Percentiles rank a stretch among this genome's conserved stretches.
These are phyloP conservation scores for Sarcoramphus papa DNA, from an alignment of 2,797 vertebrate species.

Conservation along the genomic window DNA sequence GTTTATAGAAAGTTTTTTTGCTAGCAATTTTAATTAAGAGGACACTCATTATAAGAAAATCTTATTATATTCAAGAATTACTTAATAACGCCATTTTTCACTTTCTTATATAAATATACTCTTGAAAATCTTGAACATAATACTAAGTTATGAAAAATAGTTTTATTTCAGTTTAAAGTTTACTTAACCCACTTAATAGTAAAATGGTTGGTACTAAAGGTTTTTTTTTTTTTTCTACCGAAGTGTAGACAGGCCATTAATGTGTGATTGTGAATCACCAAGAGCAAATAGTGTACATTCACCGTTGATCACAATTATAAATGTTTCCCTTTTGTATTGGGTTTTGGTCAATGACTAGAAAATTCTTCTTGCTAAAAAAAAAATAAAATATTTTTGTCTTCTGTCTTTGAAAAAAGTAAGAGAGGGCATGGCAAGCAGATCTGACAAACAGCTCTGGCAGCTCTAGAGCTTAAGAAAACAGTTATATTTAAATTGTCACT, in stretches of 20 bases:
- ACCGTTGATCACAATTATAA: neutral
- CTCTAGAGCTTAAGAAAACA: neutral
- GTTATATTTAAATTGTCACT: neutral
- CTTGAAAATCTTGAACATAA: neutral
- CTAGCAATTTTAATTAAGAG: neutral
- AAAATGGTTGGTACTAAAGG: neutral
- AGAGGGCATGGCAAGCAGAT: neutral
- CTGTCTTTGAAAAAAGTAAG: neutral
- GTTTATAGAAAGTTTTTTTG: neutral
- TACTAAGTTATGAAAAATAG: neutral
- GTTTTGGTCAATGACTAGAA: neutral
- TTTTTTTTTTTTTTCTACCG: neutral
- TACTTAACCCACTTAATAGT: neutral
- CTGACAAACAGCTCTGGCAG: neutral
- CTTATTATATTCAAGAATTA: neutral
- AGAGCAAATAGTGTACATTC: neutral
- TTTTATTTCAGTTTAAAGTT: neutral
- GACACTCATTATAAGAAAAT: neutral
- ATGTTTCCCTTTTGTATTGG: neutral
- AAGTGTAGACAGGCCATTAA: neutral
- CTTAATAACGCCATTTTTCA: neutral
- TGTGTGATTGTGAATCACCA: neutral
- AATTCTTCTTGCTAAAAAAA: neutral
- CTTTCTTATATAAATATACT: neutral
- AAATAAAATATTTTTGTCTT: neutral